These are phyloP conservation scores for Metopia argyrocephala DNA, from an alignment of 2,888 invertebrate genomes.

Conservation along the genomic window DNA sequence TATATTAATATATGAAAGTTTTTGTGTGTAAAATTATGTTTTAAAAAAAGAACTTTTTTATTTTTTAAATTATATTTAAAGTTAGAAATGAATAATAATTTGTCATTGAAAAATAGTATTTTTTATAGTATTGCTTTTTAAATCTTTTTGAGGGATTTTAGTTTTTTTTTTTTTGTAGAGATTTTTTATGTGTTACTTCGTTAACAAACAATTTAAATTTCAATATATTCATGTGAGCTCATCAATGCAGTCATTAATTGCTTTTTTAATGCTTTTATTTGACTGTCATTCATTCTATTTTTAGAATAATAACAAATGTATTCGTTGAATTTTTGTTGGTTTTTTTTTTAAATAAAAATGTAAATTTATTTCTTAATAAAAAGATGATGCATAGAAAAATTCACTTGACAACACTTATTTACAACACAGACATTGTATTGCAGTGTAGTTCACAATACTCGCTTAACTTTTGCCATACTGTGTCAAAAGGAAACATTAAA, in stretches of 20 bases:
- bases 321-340: constrained; percentile 1
- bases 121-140: too few species aligned
- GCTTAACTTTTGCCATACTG: too few species aligned
- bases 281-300: constrained; percentile 39
- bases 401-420: constrained; percentile 11
- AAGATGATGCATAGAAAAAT: background rate
- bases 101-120: background rate
- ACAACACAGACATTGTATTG: too few species aligned
- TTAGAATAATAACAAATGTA: constrained; percentile 36
- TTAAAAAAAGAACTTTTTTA: background rate
- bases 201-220: constrained; percentile 31
- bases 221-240: constrained; percentile 45
- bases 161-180: background rate
- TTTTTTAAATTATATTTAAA: background rate
- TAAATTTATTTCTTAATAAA: constrained; percentile 4
- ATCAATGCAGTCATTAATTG: constrained; percentile 32
- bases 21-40: background rate
- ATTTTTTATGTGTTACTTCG: background rate
- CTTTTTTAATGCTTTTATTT: constrained; percentile 19
- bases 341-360: background rate
- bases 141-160: too few species aligned
- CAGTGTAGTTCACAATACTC: too few species aligned
- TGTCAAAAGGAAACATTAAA: too few species aligned
- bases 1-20: background rate
- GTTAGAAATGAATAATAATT: background rate